These are phyloP conservation scores for Metallyticus violacea DNA, from an alignment of 2,888 invertebrate species.

Conservation along the genomic window DNA sequence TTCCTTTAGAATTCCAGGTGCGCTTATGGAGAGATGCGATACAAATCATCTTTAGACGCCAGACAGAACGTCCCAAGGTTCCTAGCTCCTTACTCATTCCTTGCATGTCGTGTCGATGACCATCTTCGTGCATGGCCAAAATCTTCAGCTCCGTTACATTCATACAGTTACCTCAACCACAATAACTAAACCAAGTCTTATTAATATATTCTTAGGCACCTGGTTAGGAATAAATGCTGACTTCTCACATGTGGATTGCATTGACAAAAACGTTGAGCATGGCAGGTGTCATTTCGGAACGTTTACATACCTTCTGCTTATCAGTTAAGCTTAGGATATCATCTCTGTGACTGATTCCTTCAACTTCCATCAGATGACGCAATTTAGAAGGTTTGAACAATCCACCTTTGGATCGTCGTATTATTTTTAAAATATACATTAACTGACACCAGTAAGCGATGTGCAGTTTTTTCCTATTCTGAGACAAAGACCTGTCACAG, in stretches of 20 bases:
- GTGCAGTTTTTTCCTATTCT: background rate
- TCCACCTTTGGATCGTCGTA: too few relatives aligned
- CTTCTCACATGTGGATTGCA: too few relatives aligned
- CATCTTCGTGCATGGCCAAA: background rate
- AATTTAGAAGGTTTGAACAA: background rate
- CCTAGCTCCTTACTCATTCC: background rate
- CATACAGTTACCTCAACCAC: background rate
- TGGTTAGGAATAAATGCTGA: too few relatives aligned
- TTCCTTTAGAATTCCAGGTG: background rate
- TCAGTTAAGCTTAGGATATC: too few relatives aligned
- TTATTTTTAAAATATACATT: too few relatives aligned
- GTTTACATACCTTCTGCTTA: too few relatives aligned
- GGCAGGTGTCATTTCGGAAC: too few relatives aligned
- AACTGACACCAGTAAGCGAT: background rate
- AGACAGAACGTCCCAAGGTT: background rate
- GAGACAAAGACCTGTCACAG: background rate
- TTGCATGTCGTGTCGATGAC: background rate
- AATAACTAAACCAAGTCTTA: background rate
- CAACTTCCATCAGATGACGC: background rate
- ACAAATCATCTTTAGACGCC: background rate
- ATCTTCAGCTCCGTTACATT: background rate
- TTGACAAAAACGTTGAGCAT: too few relatives aligned
- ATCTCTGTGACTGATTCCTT: too few relatives aligned
- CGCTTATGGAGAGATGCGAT: background rate
- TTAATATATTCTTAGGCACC: too few relatives aligned